A percentile compares a stretch with the other conserved stretches of the same genome.
These are phyloP conservation scores for Setipinna tenuifilis DNA, from an alignment of 2,797 vertebrate species.

Conservation along the genomic window DNA sequence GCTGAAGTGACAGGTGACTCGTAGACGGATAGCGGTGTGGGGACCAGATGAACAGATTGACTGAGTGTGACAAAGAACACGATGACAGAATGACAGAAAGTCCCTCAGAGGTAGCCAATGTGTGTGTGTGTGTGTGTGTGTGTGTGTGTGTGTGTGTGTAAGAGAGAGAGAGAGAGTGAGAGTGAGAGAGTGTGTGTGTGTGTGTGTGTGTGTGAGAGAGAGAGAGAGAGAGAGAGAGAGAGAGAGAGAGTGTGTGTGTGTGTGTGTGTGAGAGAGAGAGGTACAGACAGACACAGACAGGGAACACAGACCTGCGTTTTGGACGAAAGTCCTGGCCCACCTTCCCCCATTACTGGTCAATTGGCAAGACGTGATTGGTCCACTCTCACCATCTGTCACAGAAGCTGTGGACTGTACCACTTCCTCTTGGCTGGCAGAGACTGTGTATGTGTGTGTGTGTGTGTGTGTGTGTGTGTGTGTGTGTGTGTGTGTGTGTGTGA, in stretches of 20 bases:
- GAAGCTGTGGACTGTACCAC: slow-evolving; percentile 36
- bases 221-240: neutral
- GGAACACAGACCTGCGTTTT: neutral
- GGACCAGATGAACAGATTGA: slow-evolving; percentile 23
- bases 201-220: slow-evolving; percentile 1
- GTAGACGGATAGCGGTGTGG: neutral
- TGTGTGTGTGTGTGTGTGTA: slow-evolving; percentile 6
- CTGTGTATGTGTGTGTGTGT: neutral
- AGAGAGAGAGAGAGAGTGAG: neutral
- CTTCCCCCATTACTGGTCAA: slow-evolving; percentile 62
- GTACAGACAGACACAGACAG: neutral
- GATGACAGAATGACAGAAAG: slow-evolving; percentile 55
- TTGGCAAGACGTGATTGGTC: slow-evolving; percentile 69
- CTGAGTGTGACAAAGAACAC: neutral
- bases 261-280: neutral
- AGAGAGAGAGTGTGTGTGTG: neutral
- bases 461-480: neutral
- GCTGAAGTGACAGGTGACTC: neutral
- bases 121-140: neutral
- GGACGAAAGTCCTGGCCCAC: slow-evolving; percentile 59
- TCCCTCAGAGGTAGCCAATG: slow-evolving; percentile 44
- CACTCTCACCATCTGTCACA: slow-evolving; percentile 70
- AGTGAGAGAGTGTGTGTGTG: neutral
- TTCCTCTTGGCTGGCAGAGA: slow-evolving; percentile 37
- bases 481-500: neutral